A percentile compares a stretch with the other conserved stretches of the same genome.
phyloP scores from a whole-genome alignment of 2,797 vertebrate genomes.

The Knipowitschia caucasica region DNA sequence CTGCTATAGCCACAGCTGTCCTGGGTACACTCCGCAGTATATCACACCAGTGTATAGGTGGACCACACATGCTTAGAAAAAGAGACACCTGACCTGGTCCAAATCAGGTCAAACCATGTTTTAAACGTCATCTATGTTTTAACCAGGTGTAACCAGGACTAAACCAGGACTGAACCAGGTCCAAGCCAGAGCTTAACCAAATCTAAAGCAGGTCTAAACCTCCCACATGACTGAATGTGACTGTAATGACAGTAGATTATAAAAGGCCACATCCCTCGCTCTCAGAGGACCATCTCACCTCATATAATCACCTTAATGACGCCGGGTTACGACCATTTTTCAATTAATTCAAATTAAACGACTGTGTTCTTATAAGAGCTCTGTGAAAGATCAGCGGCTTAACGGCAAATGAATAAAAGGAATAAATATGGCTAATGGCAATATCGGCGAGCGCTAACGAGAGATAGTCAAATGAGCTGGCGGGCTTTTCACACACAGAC shows the following conservation, averaged over 20 bases:
- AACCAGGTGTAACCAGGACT: background rate
- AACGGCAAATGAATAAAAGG: conserved; percentile 29
- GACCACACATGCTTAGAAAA: too few species aligned
- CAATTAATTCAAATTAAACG: conserved; percentile 68
- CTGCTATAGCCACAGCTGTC: too few species aligned
- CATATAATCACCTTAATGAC: conserved; percentile 60
- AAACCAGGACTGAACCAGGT: background rate
- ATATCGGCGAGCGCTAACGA: conserved; percentile 42
- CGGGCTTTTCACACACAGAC: conserved; percentile 18
- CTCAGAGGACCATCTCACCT: conserved; percentile 36
- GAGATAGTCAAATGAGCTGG: conserved; percentile 30
- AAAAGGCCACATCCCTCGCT: conserved; percentile 24
- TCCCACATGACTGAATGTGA: background rate
- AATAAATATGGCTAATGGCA: conserved; percentile 39
- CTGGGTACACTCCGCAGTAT: too few species aligned
- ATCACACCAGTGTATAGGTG: too few species aligned
- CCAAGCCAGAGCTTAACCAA: too few species aligned
- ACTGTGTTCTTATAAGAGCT: conserved; percentile 36
- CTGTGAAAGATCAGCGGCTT: conserved; percentile 23
- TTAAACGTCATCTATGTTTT: background rate
- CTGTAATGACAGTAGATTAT: conserved; percentile 7
- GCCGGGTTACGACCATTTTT: conserved; percentile 65
- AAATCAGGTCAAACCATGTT: background rate
- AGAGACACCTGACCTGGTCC: too few species aligned
- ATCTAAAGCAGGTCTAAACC: too few species aligned